Evolutionary conservation across 2,113 vertebrate genomes (phyloP).

Genomic region (Rhegmatorhina hoffmannsi): DNA sequence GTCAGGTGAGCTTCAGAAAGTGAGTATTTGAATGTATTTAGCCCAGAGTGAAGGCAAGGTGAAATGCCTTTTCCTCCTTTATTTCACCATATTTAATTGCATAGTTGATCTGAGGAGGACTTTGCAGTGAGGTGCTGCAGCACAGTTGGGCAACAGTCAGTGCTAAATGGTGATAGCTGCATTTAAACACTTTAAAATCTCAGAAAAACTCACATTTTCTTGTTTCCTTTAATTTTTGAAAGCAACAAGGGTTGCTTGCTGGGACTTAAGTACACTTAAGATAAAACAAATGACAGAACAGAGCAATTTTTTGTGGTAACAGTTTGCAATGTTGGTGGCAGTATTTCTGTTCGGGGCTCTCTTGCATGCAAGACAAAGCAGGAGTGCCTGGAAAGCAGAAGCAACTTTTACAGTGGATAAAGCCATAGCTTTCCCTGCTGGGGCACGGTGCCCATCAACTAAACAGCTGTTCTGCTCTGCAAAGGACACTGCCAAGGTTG

Average conservation of each 20-base stretch:
- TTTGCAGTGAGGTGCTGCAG: background rate
- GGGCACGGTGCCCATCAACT: slow-evolving; percentile 9
- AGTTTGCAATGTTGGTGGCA: background rate
- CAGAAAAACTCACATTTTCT: background rate
- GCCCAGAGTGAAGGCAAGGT: background rate
- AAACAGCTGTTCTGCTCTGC: slow-evolving; percentile 25
- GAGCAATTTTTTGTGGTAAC: background rate
- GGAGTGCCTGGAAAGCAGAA: slow-evolving; percentile 18
- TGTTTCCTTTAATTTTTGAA: background rate
- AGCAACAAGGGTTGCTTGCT: background rate
- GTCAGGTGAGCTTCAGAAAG: background rate
- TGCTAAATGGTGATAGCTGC: background rate
- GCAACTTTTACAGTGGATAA: background rate
- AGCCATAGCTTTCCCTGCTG: background rate
- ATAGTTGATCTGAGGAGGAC: background rate
- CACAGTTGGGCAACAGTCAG: background rate
- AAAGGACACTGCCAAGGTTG: slow-evolving; percentile 46
- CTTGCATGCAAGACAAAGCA: background rate
- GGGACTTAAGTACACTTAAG: background rate
- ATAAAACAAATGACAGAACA: background rate
- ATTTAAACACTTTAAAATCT: background rate
- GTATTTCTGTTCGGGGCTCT: background rate
- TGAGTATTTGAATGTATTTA: background rate
- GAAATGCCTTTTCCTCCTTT: background rate
- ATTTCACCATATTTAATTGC: background rate